Percentiles rank a stretch among this genome's conserved stretches.
Evolutionary conservation across 2,113 vertebrate species (phyloP).

Genomic region (Rhinoderma darwinii): DNA sequence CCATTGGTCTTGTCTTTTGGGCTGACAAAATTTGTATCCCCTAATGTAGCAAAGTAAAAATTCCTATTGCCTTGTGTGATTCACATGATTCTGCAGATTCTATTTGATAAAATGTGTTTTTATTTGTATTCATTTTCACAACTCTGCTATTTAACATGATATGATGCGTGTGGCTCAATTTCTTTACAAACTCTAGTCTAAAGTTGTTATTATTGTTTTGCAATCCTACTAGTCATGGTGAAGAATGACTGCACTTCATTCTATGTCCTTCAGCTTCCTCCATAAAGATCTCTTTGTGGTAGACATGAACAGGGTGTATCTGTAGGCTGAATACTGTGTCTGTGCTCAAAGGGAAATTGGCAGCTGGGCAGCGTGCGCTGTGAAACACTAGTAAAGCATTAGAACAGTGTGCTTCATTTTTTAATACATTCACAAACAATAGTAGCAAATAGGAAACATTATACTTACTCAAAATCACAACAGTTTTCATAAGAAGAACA

Average conservation of each 20-base stretch:
- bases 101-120: too few species aligned
- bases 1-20: too few species aligned
- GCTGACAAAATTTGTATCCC: too few species aligned
- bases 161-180: neutral
- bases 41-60: too few species aligned
- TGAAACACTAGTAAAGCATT: conserved; percentile 37
- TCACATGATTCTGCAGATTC: too few species aligned
- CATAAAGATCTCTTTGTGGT: conserved; percentile 56
- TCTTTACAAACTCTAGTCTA: neutral
- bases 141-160: neutral
- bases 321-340: conserved; percentile 34
- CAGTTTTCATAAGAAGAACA: neutral
- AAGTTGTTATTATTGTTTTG: conserved; percentile 44
- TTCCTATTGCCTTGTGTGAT: too few species aligned
- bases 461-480: neutral
- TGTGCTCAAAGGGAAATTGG: conserved; percentile 43
- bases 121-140: too few species aligned
- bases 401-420: neutral
- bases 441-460: neutral
- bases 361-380: conserved; percentile 28
- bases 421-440: neutral
- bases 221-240: neutral
- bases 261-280: neutral
- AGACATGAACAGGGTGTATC: conserved; percentile 35
- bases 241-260: conserved; percentile 35